phyloP scores from a whole-genome alignment of 2,113 vertebrate species.

The Pithys albifrons region DNA sequence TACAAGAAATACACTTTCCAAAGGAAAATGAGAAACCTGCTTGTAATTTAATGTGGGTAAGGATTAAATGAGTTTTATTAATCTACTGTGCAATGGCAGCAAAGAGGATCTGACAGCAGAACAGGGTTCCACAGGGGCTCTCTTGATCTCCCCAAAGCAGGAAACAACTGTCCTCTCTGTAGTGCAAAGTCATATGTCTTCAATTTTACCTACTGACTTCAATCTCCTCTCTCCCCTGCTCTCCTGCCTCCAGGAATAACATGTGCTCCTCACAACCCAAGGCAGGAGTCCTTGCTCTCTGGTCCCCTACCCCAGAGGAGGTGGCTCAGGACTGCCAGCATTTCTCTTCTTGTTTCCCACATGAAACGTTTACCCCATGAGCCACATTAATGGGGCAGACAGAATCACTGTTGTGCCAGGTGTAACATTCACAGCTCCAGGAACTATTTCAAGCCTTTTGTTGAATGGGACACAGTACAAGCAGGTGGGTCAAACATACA shows the following conservation, averaged over 20 bases:
- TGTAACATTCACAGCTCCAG: not conserved
- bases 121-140: not conserved
- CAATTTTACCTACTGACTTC: not conserved
- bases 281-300: not conserved
- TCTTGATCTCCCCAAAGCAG: not conserved
- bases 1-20: not conserved
- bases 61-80: not conserved
- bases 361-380: not conserved
- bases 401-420: not conserved
- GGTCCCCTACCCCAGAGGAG: not conserved
- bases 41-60: not conserved
- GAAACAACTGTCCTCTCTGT: not conserved
- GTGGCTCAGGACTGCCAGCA: not conserved
- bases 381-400: not conserved
- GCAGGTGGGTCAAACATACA: not conserved
- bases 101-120: not conserved
- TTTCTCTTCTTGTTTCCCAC: not conserved
- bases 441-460: not conserved
- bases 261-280: not conserved
- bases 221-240: not conserved
- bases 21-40: slow-evolving; percentile 1
- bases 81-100: not conserved
- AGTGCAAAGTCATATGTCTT: not conserved
- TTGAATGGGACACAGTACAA: not conserved
- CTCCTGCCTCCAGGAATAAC: not conserved